These are phyloP conservation scores for Eidolon dupreanum DNA, from an alignment of 2,797 vertebrate species.

Conservation along the genomic window DNA sequence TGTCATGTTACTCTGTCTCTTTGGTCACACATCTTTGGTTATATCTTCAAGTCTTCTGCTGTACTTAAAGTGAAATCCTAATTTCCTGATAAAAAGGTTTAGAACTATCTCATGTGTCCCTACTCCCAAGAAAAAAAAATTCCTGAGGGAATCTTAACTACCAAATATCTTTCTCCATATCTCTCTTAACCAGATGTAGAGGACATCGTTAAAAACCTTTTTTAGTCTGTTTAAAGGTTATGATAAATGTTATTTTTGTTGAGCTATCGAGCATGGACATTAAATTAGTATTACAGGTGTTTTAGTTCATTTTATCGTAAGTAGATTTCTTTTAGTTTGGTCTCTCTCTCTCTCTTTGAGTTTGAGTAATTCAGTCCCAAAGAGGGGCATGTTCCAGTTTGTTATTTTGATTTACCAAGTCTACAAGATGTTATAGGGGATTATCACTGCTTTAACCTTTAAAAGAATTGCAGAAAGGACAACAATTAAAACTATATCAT, in stretches of 20 bases:
- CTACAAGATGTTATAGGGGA: background rate
- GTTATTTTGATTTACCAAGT: background rate
- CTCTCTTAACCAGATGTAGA: background rate
- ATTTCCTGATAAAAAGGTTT: background rate
- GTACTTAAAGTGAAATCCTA: slow-evolving; percentile 15
- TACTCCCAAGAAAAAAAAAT: background rate
- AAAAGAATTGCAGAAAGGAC: background rate
- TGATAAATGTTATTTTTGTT: background rate
- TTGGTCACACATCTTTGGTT: background rate
- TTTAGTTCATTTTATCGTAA: background rate
- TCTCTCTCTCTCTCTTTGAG: background rate
- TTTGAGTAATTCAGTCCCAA: slow-evolving; percentile 16
- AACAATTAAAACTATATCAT: background rate
- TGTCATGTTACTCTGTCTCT: background rate
- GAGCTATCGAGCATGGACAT: background rate
- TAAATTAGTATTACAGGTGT: slow-evolving; percentile 4
- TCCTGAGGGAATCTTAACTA: background rate
- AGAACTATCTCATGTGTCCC: background rate
- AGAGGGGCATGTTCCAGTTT: background rate
- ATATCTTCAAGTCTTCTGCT: slow-evolving; percentile 24
- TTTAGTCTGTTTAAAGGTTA: background rate
- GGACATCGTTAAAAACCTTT: background rate
- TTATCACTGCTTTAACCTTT: background rate
- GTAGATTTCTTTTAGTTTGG: slow-evolving; percentile 8
- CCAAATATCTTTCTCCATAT: background rate